phyloP scores from a whole-genome alignment of 1,140 invertebrate genomes.

The Eupristina koningsbergeri region DNA sequence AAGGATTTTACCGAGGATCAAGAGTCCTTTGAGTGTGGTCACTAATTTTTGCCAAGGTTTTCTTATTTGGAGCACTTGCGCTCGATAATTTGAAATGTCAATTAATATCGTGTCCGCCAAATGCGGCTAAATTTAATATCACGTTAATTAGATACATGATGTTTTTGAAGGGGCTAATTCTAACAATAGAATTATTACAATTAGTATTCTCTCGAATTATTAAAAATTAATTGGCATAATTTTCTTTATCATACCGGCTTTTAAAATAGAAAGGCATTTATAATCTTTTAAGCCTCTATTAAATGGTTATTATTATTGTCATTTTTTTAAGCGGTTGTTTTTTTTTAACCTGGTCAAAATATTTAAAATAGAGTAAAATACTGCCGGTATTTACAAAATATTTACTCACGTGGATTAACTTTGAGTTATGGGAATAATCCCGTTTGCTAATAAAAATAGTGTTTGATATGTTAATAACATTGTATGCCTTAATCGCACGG shows the following conservation, averaged over 20 bases:
- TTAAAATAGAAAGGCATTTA: no score
- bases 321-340: not conserved
- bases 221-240: no score
- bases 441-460: no score
- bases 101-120: not conserved
- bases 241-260: no score
- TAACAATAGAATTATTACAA: no score
- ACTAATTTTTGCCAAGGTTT: no score
- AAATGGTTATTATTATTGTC: not conserved
- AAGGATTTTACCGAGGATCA: no score
- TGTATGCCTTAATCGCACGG: no score
- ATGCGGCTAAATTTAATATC: not conserved
- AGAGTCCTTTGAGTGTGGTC: no score
- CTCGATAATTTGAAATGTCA: not conserved
- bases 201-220: no score
- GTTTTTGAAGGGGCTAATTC: no score
- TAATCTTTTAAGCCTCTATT: not conserved
- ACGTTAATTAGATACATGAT: not conserved
- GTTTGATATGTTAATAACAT: no score
- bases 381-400: not conserved
- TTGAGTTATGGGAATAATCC: not conserved
- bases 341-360: not conserved
- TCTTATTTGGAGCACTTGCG: not conserved
- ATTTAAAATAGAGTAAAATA: not conserved
- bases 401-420: not conserved